phyloP scores from a whole-genome alignment of 2,888 invertebrate genomes.

The Uloborus plumipes region DNA sequence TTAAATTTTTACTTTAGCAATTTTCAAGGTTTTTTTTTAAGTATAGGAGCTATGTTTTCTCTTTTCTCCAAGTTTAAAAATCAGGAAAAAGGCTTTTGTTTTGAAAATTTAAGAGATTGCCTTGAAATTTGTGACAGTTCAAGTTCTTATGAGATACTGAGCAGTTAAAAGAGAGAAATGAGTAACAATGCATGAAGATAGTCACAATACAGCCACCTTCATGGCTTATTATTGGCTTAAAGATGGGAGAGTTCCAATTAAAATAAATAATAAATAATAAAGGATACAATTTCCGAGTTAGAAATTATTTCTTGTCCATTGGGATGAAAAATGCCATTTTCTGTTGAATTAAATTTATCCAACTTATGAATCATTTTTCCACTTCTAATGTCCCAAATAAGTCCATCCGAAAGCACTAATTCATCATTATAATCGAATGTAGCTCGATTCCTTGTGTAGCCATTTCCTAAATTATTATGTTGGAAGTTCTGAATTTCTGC shows the following conservation, averaged over 20 bases:
- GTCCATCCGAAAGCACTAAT: slow-evolving; percentile 94
- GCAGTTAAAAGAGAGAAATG: too few species aligned
- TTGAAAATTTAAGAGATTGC: too few species aligned
- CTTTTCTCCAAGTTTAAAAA: too few species aligned
- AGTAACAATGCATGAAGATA: too few species aligned
- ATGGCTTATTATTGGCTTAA: slow-evolving; percentile 8
- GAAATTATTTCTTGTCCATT: slow-evolving; percentile 96
- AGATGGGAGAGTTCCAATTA: not conserved
- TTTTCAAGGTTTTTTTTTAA: too few species aligned
- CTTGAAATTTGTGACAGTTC: too few species aligned
- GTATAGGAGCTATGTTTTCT: too few species aligned
- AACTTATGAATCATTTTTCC: slow-evolving; percentile 93
- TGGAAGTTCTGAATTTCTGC: slow-evolving; percentile 80
- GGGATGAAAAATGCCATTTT: slow-evolving; percentile 96
- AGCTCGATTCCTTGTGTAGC: slow-evolving; percentile 93
- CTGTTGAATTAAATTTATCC: slow-evolving; percentile 94
- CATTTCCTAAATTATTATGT: slow-evolving; percentile 85
- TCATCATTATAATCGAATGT: slow-evolving; percentile 95
- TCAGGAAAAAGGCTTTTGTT: too few species aligned
- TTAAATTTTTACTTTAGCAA: too few species aligned
- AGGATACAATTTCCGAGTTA: slow-evolving; percentile 85
- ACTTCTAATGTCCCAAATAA: slow-evolving; percentile 91
- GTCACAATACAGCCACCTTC: not conserved
- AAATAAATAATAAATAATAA: slow-evolving; percentile 13
- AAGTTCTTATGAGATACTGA: too few species aligned